Base-by-base conservation (phyloP, 2,888 invertebrate species). In the Sacculina carcini region DNA sequence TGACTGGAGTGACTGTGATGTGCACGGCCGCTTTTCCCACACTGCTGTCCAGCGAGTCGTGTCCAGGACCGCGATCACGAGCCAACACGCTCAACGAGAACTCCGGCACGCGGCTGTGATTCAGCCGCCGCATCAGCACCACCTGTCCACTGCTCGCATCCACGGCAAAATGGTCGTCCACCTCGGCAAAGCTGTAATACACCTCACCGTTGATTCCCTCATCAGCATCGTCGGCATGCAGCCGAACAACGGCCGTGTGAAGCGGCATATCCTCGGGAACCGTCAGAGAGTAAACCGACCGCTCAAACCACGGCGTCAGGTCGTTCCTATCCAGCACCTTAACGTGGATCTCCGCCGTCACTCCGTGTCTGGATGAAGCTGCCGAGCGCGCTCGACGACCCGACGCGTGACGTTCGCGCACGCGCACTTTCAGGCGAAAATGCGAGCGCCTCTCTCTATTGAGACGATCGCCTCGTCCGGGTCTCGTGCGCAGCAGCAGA, bases 171-270 rank as follows among this genome's bases (percentile, higher is more conserved):
- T 77, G 78, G 61, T 82, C 79, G 42, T 78, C 83, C 53, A 75
- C 73, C 59, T 83, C 77, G 48, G 75, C 71, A 61, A 96, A 77
- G 64, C 86, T 89, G 68, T 92, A 96, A 68, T 94, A 94, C 59
- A 96, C 85, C 69, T 94, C 89, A 1, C 92, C 89, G 66, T 96
- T 96, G 60, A 86, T 73, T 2, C 94, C 96, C 32, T 86, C 70
- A 66, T 98, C 96, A 4, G 96, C 92, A 67, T 98, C 96, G 62
- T 87, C 89, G 0, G 94, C 96, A 32, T 76, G 65, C 10, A 73
- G 68, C 55, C 62, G 62, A 7, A 64, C 58, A 26, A 62, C 52
- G 2, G 54, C 52, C 10, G 54, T 73, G 66, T 90, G 84, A 52
- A 86, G 68, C 12, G 84, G 77, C 53, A 79, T 77, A 65, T 92